Evolutionary conservation across 2,888 invertebrate genomes (phyloP), one percentile per base, ranked within the genome.

Genomic region (Dicyrtomina minuta): DNA sequence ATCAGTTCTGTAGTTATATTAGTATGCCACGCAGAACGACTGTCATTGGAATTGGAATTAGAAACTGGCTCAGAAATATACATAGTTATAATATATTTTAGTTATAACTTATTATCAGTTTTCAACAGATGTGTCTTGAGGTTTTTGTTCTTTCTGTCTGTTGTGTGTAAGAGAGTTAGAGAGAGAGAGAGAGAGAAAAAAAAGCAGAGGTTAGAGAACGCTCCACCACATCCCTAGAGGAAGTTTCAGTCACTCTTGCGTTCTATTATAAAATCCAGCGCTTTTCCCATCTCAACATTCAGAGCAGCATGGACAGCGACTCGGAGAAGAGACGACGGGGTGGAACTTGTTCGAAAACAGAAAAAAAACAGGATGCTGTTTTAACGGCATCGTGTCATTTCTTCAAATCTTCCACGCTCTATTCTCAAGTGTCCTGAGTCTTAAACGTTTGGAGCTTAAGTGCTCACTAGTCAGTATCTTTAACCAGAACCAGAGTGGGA

Each of bases 211-310:
- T 39, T 58, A 39, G 39, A 33, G 8, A 33, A 39, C n/a, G 65
- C 26, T 65, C 41, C 51, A 71, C 77, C 72, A 77, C 77, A 77
- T 77, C 77, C 77, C 72, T 73, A 68, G 49, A 76, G 75, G 75
- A 77, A 77, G 74, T 77, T 59, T 17, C 43, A 46, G 43, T 20
- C n/a, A 33, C 33, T 33, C 33, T 33, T 33, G 33, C 33, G 56
- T 73, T 66, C 69, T 73, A 72, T 75, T 75, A 75, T 75, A 75
- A 74, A 75, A 72, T 72, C 71, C 53, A 66, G 49, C 64, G 72
- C 15, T 59, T 39, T 58, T 26, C 64, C 59, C 44, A 41, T 44
- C 6, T 22, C 10, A 24, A 26, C 27, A 24, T 10, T 55, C 26
- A 55, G 55, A 26, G 12, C 24, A n/a, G 15, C 55, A 12, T 13